Evolutionary conservation across 2,797 vertebrate species (phyloP), one percentile per base, ranked within the genome.

Genomic region (Stomatorhinus walkeri): DNA sequence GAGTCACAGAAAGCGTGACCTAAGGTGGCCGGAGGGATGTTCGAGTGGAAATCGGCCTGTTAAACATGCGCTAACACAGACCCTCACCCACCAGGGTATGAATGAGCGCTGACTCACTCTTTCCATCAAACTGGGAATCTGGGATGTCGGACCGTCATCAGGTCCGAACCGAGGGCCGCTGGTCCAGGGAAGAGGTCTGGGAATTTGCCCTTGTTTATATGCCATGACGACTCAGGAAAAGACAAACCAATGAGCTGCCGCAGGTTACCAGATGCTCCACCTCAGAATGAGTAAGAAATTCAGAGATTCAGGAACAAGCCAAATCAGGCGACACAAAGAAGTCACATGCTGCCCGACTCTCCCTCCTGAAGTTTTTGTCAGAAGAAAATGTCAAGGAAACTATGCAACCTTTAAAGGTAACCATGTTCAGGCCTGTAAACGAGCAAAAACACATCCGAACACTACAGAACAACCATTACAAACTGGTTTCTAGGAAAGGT

Each of bases 81-180:
- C 32, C 68, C 68, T 72, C 28, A 36, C 5, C 28, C 28, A n/a
- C 12, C 12, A 24, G 28, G 51, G 85, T 24, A 16, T 9, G 36
- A 19, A 43, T 8, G 14, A 81, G 85, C 16, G 10, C 85, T 91
- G 91, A 91, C 76, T 92, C 91, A 92, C 88, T 72, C 14, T 46
- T 91, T 91, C 90, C 84, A 87, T 89, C 91, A 91, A 89, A 91
- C 90, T 87, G 88, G 79, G 32, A 64, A 61, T 28, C 54, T 48
- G 32, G 43, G 83, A 56, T 56, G 36, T 43, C 0, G 12, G 51
- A 22, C 46, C 14, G 72, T 14, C n/a, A 32, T 14, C 36, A 19
- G 48, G 28, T 49, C 87, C 24, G 22, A 52, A 24, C 72, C 36
- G 14, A 76, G 87, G 46, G 16, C 40, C 46, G 8, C 56, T 12